Evolutionary conservation across 2,113 vertebrate species (phyloP).

Genomic region (Butorides virescens): DNA sequence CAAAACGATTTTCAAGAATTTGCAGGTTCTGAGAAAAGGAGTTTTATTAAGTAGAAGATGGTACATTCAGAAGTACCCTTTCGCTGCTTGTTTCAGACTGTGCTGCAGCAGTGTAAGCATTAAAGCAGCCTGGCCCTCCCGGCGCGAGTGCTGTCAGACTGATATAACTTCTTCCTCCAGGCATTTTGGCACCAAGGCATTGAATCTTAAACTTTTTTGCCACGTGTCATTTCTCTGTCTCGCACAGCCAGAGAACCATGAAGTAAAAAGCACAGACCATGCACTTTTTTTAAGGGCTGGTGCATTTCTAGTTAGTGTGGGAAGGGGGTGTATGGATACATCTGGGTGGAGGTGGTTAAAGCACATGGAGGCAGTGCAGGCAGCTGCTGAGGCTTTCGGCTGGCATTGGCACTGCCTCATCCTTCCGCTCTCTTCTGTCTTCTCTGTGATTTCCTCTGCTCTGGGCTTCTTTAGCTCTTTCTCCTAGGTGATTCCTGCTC

Average conservation of each 20-base stretch:
- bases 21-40: background rate
- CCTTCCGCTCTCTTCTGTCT: background rate
- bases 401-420: rapidly evolving
- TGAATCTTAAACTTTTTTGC: background rate
- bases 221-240: rapidly evolving
- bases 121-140: background rate
- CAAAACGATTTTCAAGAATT: background rate
- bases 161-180: background rate
- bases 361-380: rapidly evolving
- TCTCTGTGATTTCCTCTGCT: background rate
- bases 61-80: background rate
- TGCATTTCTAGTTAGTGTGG: background rate
- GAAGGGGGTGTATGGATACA: rapidly evolving
- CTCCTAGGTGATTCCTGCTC: background rate
- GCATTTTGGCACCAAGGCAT: no score
- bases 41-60: background rate
- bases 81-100: rapidly evolving
- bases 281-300: no score
- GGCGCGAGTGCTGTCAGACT: rapidly evolving
- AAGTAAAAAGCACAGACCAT: background rate
- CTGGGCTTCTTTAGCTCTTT: background rate
- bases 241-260: rapidly evolving
- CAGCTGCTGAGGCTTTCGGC: background rate
- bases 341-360: rapidly evolving
- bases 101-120: rapidly evolving